phyloP scores from a whole-genome alignment of 2,113 vertebrate genomes.

The Clarias batrachus region DNA sequence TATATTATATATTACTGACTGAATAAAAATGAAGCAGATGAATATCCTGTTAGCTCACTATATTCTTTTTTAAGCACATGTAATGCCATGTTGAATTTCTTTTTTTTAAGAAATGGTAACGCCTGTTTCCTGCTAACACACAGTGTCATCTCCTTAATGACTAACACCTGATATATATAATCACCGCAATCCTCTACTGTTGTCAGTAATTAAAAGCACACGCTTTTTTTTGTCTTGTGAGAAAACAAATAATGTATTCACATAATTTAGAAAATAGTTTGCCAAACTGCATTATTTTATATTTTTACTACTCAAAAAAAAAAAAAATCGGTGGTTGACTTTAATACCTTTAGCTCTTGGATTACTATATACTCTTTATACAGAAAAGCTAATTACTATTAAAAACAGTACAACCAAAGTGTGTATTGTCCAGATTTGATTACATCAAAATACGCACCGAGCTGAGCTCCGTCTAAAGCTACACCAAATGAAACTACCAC shows the following conservation, averaged over 20 bases:
- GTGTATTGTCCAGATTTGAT: background rate
- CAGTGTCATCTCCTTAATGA: background rate
- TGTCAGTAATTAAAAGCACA: slow-evolving; percentile 10
- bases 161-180: slow-evolving; percentile 22
- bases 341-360: background rate
- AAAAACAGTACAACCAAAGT: background rate
- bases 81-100: background rate
- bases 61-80: background rate
- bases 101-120: background rate
- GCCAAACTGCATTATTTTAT: background rate
- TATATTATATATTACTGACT: background rate
- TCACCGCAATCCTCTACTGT: background rate
- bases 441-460: background rate
- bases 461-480: background rate
- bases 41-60: background rate
- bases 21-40: background rate
- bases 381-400: background rate
- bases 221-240: background rate
- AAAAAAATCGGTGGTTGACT: background rate
- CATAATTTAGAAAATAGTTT: background rate
- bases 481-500: slow-evolving; percentile 7
- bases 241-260: background rate
- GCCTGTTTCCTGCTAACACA: slow-evolving; percentile 8
- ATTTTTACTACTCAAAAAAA: background rate
- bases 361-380: background rate